Base-by-base conservation (phyloP, 92 coral and sea anemone genomes). In the Zoanthus gigantus region DNA sequence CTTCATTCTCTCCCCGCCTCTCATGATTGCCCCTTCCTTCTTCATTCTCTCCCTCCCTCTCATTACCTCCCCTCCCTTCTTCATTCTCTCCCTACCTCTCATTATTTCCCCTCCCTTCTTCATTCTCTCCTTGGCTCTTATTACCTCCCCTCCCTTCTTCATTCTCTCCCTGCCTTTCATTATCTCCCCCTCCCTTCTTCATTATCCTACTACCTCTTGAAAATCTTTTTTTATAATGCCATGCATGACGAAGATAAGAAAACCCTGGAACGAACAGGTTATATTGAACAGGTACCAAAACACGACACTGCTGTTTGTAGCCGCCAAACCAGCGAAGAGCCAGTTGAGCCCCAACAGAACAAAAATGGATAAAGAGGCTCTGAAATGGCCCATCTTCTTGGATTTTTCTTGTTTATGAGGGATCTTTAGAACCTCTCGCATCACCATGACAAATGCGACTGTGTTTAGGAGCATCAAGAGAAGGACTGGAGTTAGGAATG, bases 201-300 rank as follows among this genome's bases (percentile, higher is more conserved):
- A 37, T 37, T 37, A 2, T 1, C 2, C 0, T 37, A 0, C 42
- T 80, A 80, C 98, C 15, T 97, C 99, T 61, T 89, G 97, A 63
- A 97, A 91, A 67, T 97, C 99, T 85, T 94, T 94, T 93, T 97
- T 97, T 45, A 95, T 83, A 61, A 95, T 72, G 30, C 99, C 99
- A 73, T 97, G 99, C 82, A 97, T 83, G 34, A 97, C 67, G 37
- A 97, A 97, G 83, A 97, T 95, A 48, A 92, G 76, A 66, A 92
- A 83, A 18, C 99, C 99, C 82, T 97, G 99, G 83, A 97, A 97
- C 11, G 99, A 97, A 76, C 98, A 97, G 48, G 96, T 87, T 23
- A 97, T 93, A 2, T 96, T 94, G 83, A 97, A 97, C 68, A 96
- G 90, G 75, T 95, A 97, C 89, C 94, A 96, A 4, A 97, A 84